Base-by-base conservation (phyloP, 2,888 invertebrate genomes). In the Monochamus alternatus region DNA sequence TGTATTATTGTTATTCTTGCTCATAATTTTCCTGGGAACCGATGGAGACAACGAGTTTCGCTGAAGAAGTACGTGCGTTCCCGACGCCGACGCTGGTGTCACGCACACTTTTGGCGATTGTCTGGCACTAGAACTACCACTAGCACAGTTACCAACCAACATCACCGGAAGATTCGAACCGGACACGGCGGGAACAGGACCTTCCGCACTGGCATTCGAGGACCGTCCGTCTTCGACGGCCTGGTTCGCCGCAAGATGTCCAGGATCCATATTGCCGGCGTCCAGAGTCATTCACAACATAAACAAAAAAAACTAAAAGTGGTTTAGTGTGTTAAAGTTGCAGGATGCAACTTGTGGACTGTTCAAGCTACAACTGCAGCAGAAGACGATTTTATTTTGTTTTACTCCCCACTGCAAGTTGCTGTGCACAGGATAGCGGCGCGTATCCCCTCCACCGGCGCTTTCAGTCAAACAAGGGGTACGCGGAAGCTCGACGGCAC, bases 1-100 rank as follows among this genome's bases (percentile, higher is more conserved):
- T 88, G 92, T 92, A 84, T 92, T 92, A 89, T 92, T 92, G 89
- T 92, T 90, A 87, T 92, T 92, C 85, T 92, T 90, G 86, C 92
- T 92, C 89, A 92, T 91, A 85, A 92, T 91, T 89, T 92, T 92
- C 89, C 91, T 90, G 87, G 91, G 91, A 81, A 91, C 90, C 80
- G 91, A 91, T 59, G 87, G 88, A 64, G 88, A 87, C 79, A 90
- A 89, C 79, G 90, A 89, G 83, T 89, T 89, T 78, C 90, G 87
- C 85, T 90, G 89, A 62, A 84, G 84, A 67, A 78, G 73, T 43
- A 78, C 69, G 59, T 80, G 78, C 70, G 82, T 70, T 58, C 77
- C 69, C 75, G 77, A 75, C 72, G 80, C 74, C 73, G 82, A 77
- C 72, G 80, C 78, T 64, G 82, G 82, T 59, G 81, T 67, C 83